phyloP scores from a whole-genome alignment of 37 sponge, comb jelly and placozoan genomes.

The Aplysina aerophoba region DNA sequence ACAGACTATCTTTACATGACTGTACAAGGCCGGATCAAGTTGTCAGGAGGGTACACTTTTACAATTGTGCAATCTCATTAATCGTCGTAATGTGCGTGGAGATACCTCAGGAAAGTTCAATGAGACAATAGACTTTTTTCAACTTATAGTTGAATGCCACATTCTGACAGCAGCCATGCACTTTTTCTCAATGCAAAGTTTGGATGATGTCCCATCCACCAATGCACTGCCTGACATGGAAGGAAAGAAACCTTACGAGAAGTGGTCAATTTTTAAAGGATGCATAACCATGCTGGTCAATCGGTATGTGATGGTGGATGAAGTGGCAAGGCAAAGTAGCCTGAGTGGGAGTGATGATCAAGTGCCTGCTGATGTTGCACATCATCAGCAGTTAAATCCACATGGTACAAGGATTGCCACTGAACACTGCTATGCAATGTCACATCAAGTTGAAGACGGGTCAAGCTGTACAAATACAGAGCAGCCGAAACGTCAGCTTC shows the following conservation, averaged over 20 bases:
- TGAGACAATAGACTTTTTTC: slow-evolving; percentile 40
- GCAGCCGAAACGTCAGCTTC: neutral
- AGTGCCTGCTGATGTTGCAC: neutral
- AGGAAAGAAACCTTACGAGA: neutral
- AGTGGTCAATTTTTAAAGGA: neutral
- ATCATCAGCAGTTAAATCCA: slow-evolving; percentile 5
- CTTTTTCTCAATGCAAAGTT: slow-evolving; percentile 16
- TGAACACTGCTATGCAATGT: slow-evolving; percentile 25
- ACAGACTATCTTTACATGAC: slow-evolving; percentile 23
- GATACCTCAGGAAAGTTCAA: slow-evolving; percentile 31
- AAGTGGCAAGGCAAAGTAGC: neutral
- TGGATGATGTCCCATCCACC: neutral
- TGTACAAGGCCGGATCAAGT: slow-evolving; percentile 39
- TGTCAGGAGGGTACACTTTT: slow-evolving; percentile 32
- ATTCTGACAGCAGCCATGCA: slow-evolving; percentile 41
- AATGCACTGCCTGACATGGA: neutral
- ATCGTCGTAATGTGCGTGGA: slow-evolving; percentile 26
- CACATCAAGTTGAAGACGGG: neutral
- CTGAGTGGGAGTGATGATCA: neutral
- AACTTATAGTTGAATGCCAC: slow-evolving; percentile 10
- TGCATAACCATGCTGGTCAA: slow-evolving; percentile 1
- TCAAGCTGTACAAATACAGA: neutral
- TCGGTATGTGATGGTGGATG: slow-evolving; percentile 20
- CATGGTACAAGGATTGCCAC: neutral
- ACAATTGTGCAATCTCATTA: slow-evolving; percentile 47